Evolutionary conservation across 2,113 vertebrate species (phyloP).

Genomic region (Mionectes macconnelli): DNA sequence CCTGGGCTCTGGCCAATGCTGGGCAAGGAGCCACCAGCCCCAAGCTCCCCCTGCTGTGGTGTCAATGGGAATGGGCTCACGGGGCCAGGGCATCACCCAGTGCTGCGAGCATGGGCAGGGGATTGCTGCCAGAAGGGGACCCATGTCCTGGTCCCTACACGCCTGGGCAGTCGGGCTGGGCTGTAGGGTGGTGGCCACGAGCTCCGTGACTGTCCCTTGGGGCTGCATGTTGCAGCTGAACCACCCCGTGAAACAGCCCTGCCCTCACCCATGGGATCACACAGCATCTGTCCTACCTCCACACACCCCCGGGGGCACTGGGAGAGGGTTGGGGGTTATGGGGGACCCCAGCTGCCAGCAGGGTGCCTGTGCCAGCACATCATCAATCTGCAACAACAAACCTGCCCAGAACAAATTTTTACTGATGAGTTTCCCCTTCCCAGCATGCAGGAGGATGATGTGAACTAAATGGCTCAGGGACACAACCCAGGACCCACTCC

Average conservation of each 20-base stretch:
- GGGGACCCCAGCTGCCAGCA: not conserved
- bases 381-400: rapidly evolving
- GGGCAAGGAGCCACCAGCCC: not conserved
- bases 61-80: rapidly evolving
- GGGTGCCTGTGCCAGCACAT: not conserved
- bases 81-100: rapidly evolving
- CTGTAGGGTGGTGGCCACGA: rapidly evolving
- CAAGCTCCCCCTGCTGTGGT: rapidly evolving
- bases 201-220: rapidly evolving
- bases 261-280: rapidly evolving
- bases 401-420: not conserved
- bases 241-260: not conserved
- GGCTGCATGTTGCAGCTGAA: not conserved
- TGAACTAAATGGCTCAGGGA: not conserved
- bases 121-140: not conserved
- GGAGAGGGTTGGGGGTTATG: rapidly evolving
- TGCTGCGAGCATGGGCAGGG: not conserved
- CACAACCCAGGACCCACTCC: not conserved
- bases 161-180: not conserved
- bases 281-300: not conserved
- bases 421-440: not conserved
- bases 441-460: rapidly evolving
- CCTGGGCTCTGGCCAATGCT: not conserved
- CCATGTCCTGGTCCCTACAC: rapidly evolving
- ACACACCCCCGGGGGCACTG: too few relatives aligned